These are phyloP conservation scores for Cyclura pinguis DNA, from an alignment of 2,797 vertebrate genomes.

Conservation along the genomic window DNA sequence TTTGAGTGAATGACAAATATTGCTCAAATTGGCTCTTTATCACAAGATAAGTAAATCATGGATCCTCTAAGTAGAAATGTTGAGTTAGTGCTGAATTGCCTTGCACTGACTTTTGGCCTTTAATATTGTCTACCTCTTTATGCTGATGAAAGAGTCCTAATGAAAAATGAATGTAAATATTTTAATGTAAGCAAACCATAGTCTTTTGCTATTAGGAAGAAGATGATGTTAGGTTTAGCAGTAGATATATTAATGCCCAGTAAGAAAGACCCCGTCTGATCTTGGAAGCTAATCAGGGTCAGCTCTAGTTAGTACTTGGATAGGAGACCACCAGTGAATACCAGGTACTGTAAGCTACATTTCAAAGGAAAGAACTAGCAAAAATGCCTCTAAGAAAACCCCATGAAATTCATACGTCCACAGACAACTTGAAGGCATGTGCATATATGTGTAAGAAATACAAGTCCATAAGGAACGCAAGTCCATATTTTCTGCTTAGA, in stretches of 20 bases:
- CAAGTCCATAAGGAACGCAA: conserved; percentile 67
- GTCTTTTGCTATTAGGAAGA: conserved; percentile 75
- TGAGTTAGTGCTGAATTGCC: neutral
- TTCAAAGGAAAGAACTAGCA: too few species aligned
- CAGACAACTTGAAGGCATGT: neutral
- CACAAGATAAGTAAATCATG: neutral
- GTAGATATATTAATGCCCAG: conserved; percentile 73
- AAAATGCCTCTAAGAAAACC: too few species aligned
- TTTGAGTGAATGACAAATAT: neutral
- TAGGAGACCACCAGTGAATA: too few species aligned
- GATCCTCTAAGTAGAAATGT: neutral
- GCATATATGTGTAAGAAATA: too few species aligned
- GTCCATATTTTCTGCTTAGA: conserved; percentile 73
- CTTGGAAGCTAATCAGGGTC: too few species aligned
- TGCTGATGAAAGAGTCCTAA: conserved; percentile 54
- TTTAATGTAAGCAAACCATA: conserved; percentile 79
- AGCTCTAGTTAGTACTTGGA: too few species aligned
- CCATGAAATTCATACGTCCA: too few species aligned
- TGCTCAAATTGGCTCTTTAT: neutral
- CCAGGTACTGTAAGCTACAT: too few species aligned
- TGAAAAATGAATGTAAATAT: conserved; percentile 74
- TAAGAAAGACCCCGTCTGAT: neutral
- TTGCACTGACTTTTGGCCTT: neutral
- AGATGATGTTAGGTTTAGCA: conserved; percentile 68
- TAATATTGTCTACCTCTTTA: conserved; percentile 47